Percentiles rank a stretch among this genome's conserved stretches.
These are phyloP conservation scores for Megalops atlanticus DNA, from an alignment of 2,113 vertebrate species.

Conservation along the genomic window DNA sequence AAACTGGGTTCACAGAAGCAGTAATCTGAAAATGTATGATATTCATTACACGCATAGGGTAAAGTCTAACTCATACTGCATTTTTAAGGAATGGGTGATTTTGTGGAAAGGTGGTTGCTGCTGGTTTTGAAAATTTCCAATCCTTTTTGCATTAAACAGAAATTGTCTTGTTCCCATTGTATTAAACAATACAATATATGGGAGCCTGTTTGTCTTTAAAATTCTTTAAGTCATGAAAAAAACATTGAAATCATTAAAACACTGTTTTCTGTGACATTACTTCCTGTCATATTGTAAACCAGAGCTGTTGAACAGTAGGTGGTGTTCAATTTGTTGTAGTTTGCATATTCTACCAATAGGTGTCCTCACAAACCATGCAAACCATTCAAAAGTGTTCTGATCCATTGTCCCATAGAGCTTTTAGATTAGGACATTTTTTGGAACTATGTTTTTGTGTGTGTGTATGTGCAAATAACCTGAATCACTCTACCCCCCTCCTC, in stretches of 20 bases:
- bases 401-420: constrained; percentile 16
- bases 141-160: too few species aligned
- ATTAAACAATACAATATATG: not conserved
- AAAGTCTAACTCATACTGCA: too few species aligned
- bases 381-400: constrained; percentile 23
- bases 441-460: not conserved
- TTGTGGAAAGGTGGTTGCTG: too few species aligned
- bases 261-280: not conserved
- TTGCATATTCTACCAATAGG: constrained; percentile 78
- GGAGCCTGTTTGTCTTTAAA: not conserved
- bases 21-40: not conserved
- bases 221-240: not conserved
- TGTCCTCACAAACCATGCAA: constrained; percentile 89
- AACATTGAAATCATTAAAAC: not conserved
- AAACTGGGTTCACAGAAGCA: not conserved
- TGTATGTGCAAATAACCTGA: not conserved
- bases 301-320: not conserved
- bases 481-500: too few species aligned
- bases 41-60: too few species aligned
- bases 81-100: too few species aligned
- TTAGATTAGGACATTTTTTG: not conserved
- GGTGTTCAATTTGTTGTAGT: constrained; percentile 66
- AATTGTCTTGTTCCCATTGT: not conserved
- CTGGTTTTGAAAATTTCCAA: too few species aligned
- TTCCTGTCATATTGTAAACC: not conserved